Conservation (phyloP, 2,113 vertebrate species). For the Zapus hudsonius region DNA sequence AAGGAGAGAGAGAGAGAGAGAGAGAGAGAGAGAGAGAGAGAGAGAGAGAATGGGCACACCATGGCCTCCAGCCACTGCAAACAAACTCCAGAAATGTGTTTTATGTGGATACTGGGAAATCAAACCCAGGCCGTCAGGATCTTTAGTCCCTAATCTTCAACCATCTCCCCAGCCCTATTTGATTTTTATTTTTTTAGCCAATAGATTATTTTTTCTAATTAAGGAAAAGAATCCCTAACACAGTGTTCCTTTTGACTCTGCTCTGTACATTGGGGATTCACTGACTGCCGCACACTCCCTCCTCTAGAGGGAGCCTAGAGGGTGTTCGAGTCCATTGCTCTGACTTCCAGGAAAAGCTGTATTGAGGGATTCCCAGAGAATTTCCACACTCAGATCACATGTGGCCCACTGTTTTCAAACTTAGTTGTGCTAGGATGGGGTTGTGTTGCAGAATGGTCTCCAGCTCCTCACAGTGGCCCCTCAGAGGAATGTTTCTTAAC, state of each 20-base stretch:
- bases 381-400: neutral
- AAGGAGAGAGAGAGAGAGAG: too few species aligned
- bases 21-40: too few species aligned
- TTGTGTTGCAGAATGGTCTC: conserved; percentile 72
- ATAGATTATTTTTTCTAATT: conserved; percentile 11
- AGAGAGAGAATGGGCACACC: too few species aligned
- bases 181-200: neutral
- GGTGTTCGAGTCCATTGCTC: neutral
- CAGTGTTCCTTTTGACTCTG: neutral
- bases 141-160: too few species aligned
- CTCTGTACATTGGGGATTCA: neutral
- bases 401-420: neutral
- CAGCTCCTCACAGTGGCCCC: conserved; percentile 83
- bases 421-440: conserved; percentile 14
- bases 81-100: too few species aligned
- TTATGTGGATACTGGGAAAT: too few species aligned
- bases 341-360: neutral
- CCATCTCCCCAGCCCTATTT: too few species aligned
- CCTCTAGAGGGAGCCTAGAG: conserved; percentile 42
- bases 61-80: too few species aligned
- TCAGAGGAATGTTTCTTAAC: conserved; percentile 72
- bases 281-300: neutral
- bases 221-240: neutral
- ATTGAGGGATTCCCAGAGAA: conserved; percentile 4
- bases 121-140: too few species aligned